Evolutionary conservation across 2,888 invertebrate species (phyloP), one percentile per base, ranked within the genome.

Genomic region (Lasioglossum lativentre): DNA sequence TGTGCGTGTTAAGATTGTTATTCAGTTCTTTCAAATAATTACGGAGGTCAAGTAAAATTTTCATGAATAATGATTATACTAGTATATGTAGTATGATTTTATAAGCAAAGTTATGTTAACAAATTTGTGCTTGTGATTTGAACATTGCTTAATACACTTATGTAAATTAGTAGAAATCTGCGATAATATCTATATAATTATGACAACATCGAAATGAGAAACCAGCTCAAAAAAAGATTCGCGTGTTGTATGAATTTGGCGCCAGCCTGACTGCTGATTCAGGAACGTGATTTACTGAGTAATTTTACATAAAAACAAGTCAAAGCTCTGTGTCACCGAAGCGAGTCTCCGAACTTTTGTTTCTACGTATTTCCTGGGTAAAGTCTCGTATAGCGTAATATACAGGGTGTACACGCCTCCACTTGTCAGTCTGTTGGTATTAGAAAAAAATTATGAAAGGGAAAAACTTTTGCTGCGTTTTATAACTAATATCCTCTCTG

Each of bases 251-350:
- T 23, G 34, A 38, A 34, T 30, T n/a, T 75, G 71, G 71, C 56
- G 70, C 38, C 47, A 30, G 34, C 73, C 52, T 34, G 71, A 27
- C 16, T 30, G 4, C 27, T 12, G 14, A 40, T 83, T 77, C 38
- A n/a, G 59, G 30, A 34, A n/a, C 52, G n/a, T 71, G 85, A 80
- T 74, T 83, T 68, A 82, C 52, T 45, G 68, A 34, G 70, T 74
- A 42, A 27, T 68, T 83, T 86, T 34, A 75, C 38, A 34, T 38
- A 27, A 56, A 59, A 27, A 40, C 34, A 27, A 47, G 42, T 73
- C 34, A 79, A 77, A 34, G n/a, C 77, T 52, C 52, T 19, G 72
- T 72, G 66, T 30, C 66, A 80, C 52, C 77, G 19, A 52, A 38
- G 14, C 34, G 68, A 30, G 38, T 56, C 23, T n/a, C 42, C n/a